Conservation (phyloP, 2,113 vertebrate genomes). For the Boleophthalmus pectinirostris region DNA sequence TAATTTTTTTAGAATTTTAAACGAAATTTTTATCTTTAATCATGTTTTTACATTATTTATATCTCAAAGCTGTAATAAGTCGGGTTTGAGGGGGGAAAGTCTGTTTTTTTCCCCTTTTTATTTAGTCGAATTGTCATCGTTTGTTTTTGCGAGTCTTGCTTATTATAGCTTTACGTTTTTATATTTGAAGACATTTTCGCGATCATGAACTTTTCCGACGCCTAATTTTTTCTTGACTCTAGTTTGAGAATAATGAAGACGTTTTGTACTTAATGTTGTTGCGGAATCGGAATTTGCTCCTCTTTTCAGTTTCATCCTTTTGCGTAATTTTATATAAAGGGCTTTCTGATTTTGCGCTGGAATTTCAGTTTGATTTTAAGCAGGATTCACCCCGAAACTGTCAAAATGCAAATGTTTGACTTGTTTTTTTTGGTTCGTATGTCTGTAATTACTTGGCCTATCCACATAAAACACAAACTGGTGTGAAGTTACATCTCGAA, state of each 20-base stretch:
- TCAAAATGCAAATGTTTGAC: no score
- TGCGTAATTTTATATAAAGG: neutral
- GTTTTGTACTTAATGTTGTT: neutral
- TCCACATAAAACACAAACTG: no score
- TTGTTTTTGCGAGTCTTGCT: neutral
- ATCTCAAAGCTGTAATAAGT: neutral
- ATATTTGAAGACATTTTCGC: neutral
- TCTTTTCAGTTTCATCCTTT: neutral
- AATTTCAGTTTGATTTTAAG: no score
- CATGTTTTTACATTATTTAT: constrained; percentile 3
- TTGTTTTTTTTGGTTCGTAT: no score
- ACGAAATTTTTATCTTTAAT: neutral
- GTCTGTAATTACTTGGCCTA: no score
- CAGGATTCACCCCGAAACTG: no score
- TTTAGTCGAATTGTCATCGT: no score
- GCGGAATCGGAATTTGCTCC: no score
- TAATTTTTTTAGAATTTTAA: neutral
- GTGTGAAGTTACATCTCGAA: no score
- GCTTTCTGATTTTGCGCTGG: no score
- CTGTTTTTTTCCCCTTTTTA: no score
- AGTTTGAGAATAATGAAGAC: neutral
- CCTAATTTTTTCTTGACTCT: neutral
- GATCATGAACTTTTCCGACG: neutral
- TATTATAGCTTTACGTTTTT: neutral
- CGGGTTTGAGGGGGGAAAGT: neutral